A percentile compares a stretch with the other conserved stretches of the same genome.
Conservation (phyloP, 1,140 invertebrate species). For the Caenorhabditis briggsae region DNA sequence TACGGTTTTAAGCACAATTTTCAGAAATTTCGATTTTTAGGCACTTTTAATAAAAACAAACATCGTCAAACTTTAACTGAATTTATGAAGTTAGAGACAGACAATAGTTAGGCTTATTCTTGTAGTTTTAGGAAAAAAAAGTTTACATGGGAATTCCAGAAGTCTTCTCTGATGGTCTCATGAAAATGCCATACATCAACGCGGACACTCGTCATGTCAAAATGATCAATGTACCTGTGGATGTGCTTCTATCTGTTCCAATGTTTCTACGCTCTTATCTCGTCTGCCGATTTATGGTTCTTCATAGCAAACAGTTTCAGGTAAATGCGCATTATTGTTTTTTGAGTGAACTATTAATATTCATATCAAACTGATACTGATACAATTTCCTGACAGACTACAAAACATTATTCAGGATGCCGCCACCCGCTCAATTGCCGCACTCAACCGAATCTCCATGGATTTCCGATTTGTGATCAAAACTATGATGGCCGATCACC, state of each 20-base stretch:
- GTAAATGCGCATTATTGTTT: slow-evolving; percentile 63
- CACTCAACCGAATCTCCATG: slow-evolving; percentile 77
- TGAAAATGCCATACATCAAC: slow-evolving; percentile 74
- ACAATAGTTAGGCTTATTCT: too few species aligned
- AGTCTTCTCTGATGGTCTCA: slow-evolving; percentile 68
- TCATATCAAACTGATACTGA: too few species aligned
- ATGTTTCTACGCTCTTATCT: slow-evolving; percentile 99
- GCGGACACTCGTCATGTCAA: slow-evolving; percentile 70
- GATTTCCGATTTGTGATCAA: slow-evolving; percentile 77
- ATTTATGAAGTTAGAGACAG: too few species aligned
- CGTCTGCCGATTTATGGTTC: slow-evolving; percentile 98
- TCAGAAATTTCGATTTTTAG: background rate
- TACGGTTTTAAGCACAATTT: background rate
- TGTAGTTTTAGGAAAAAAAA: too few species aligned
- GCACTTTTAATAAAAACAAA: too few species aligned
- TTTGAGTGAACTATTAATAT: too few species aligned
- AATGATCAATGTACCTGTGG: slow-evolving; percentile 79
- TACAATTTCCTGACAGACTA: background rate
- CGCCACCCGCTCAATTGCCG: slow-evolving; percentile 74
- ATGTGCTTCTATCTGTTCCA: slow-evolving; percentile 95
- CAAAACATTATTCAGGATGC: slow-evolving; percentile 65
- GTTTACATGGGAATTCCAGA: background rate
- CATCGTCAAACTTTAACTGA: too few species aligned
- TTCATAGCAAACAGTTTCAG: slow-evolving; percentile 96
- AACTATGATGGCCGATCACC: slow-evolving; percentile 78